Evolutionary conservation across 2,797 vertebrate species (phyloP).

Genomic region (Aldrovandia affinis): DNA sequence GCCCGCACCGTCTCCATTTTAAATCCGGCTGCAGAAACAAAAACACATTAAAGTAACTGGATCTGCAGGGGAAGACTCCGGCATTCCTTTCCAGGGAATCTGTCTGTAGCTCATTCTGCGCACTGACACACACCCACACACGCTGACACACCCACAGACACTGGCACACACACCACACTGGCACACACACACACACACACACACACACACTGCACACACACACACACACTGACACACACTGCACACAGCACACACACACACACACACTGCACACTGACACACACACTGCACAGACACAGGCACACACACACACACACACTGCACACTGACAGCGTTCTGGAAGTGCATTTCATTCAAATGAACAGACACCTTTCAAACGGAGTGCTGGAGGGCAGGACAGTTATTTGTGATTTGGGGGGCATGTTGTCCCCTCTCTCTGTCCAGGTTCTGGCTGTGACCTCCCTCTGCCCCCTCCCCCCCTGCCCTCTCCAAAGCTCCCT

Average conservation of each 20-base stretch:
- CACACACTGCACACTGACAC: too few relatives aligned
- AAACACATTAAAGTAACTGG: not conserved
- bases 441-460: not conserved
- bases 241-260: too few relatives aligned
- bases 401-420: not conserved
- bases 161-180: too few relatives aligned
- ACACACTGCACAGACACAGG: too few relatives aligned
- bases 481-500: constrained; percentile 79
- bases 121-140: too few relatives aligned
- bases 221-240: too few relatives aligned
- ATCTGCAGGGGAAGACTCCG: not conserved
- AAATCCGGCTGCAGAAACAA: not conserved
- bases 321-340: not conserved
- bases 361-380: not conserved
- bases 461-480: constrained; percentile 42
- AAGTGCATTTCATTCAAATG: not conserved
- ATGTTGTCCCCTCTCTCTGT: not conserved
- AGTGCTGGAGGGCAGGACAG: not conserved
- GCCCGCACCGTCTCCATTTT: not conserved
- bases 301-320: too few relatives aligned
- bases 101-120: too few relatives aligned
- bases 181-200: too few relatives aligned
- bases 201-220: too few relatives aligned
- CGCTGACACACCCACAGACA: too few relatives aligned
- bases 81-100: not conserved